These are phyloP conservation scores for Tenthredo scrophulariae DNA, from an alignment of 2,888 invertebrate species.

Conservation along the genomic window DNA sequence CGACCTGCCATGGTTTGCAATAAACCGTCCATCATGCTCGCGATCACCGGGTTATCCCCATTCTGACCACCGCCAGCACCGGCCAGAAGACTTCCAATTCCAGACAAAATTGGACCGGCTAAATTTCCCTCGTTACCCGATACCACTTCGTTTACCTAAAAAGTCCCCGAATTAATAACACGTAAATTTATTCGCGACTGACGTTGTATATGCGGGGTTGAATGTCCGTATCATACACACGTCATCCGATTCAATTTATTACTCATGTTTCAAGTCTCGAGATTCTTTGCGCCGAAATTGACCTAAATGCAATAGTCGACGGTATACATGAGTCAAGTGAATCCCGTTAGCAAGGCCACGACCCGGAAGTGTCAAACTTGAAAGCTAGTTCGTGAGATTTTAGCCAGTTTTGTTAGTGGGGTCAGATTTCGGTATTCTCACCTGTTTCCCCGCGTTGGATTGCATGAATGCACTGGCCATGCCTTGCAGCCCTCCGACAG, in stretches of 20 bases:
- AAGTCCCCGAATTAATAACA: not conserved
- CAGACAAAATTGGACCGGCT: slow-evolving; percentile 73
- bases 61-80: slow-evolving; percentile 59
- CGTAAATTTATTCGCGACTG: not conserved
- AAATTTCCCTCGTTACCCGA: slow-evolving; percentile 64
- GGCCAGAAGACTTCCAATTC: slow-evolving; percentile 70
- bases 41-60: slow-evolving; percentile 50
- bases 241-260: not conserved
- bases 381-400: not conserved
- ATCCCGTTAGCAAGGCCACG: slow-evolving; percentile 36
- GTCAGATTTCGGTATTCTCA: slow-evolving; percentile 63
- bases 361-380: slow-evolving; percentile 34
- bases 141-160: slow-evolving; percentile 65
- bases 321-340: not conserved
- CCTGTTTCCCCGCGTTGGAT: slow-evolving; percentile 83
- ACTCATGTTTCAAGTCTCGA: not conserved
- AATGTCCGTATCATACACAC: not conserved
- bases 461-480: slow-evolving; percentile 86
- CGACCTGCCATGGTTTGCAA: not conserved
- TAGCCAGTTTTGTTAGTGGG: not conserved
- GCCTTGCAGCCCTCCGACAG: slow-evolving; percentile 82
- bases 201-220: not conserved
- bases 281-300: not conserved
- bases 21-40: slow-evolving; percentile 64
- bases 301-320: not conserved